Percentiles rank a stretch among this genome's conserved stretches.
These are phyloP conservation scores for Chironex yamaguchii DNA, from an alignment of 30 jellyfish, hydroid and myxozoan species.

Conservation along the genomic window DNA sequence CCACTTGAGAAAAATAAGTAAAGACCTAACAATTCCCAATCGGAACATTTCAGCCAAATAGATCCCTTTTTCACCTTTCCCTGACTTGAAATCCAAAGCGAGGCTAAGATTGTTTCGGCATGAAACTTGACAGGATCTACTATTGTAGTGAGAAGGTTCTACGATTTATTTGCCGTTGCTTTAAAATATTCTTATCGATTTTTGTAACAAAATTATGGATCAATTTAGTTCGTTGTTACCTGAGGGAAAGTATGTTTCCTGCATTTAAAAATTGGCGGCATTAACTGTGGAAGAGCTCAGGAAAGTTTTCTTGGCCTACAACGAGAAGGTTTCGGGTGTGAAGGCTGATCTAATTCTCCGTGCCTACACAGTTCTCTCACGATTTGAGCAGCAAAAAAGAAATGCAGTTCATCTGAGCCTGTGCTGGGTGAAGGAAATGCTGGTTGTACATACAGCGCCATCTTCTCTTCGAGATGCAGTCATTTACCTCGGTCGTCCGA, in stretches of 20 bases:
- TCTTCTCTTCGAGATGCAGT: slow-evolving; percentile 9
- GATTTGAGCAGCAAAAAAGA: too few relatives aligned
- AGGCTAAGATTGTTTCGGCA: too few relatives aligned
- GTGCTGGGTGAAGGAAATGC: slow-evolving; percentile 6
- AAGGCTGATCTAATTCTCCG: slow-evolving; percentile 59
- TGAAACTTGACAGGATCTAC: too few relatives aligned
- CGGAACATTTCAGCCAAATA: too few relatives aligned
- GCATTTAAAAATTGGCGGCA: neutral
- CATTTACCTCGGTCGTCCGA: slow-evolving; percentile 65
- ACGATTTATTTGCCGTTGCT: too few relatives aligned
- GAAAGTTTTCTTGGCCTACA: slow-evolving; percentile 8
- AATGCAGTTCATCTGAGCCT: too few relatives aligned
- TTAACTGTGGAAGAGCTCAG: slow-evolving; percentile 34
- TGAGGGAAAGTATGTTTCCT: slow-evolving; percentile 13
- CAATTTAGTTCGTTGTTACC: slow-evolving; percentile 32
- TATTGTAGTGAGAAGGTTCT: too few relatives aligned
- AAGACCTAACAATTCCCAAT: too few relatives aligned
- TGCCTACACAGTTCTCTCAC: slow-evolving; percentile 45
- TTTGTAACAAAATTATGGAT: slow-evolving; percentile 32
- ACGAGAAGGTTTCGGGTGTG: slow-evolving; percentile 44
- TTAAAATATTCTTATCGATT: too few relatives aligned
- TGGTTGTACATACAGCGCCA: slow-evolving; percentile 36
- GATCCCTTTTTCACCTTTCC: too few relatives aligned
- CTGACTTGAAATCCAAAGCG: too few relatives aligned
- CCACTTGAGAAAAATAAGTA: too few relatives aligned